Conservation (phyloP, 1,140 invertebrate species). For the Drosophila navojoa region DNA sequence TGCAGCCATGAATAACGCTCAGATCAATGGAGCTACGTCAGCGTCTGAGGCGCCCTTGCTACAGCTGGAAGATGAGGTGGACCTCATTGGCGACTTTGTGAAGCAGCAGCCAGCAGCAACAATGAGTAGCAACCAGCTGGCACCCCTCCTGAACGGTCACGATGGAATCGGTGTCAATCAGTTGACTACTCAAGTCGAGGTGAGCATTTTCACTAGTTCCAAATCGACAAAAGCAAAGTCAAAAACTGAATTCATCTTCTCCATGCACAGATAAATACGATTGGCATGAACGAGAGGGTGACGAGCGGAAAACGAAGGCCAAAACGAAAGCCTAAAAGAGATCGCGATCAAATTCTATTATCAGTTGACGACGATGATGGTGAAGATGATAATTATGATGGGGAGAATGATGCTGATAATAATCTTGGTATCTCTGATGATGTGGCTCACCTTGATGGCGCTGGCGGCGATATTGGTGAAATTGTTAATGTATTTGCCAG, state of each 20-base stretch:
- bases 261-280: slow-evolving; percentile 67
- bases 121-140: slow-evolving; percentile 25
- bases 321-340: slow-evolving; percentile 58
- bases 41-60: slow-evolving; percentile 57
- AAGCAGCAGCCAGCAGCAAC: slow-evolving; percentile 52
- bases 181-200: slow-evolving; percentile 76
- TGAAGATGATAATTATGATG: slow-evolving; percentile 45
- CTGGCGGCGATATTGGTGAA: slow-evolving; percentile 42
- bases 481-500: slow-evolving; percentile 19
- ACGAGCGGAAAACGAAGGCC: slow-evolving; percentile 44
- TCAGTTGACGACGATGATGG: slow-evolving; percentile 71
- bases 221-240: neutral
- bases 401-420: slow-evolving; percentile 35
- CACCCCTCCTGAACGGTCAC: slow-evolving; percentile 60
- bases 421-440: slow-evolving; percentile 8
- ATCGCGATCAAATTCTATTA: slow-evolving; percentile 65
- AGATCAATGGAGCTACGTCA: slow-evolving; percentile 10
- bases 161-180: slow-evolving; percentile 47
- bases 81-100: slow-evolving; percentile 72
- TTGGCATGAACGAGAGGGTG: slow-evolving; percentile 56
- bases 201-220: slow-evolving; percentile 23
- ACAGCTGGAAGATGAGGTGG: slow-evolving; percentile 74
- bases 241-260: neutral
- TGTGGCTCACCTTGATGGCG: slow-evolving; percentile 35
- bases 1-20: slow-evolving; percentile 40